Percentiles rank a stretch among this genome's conserved stretches.
phyloP scores from a whole-genome alignment of 2,113 vertebrate species.

The Zapus hudsonius region DNA sequence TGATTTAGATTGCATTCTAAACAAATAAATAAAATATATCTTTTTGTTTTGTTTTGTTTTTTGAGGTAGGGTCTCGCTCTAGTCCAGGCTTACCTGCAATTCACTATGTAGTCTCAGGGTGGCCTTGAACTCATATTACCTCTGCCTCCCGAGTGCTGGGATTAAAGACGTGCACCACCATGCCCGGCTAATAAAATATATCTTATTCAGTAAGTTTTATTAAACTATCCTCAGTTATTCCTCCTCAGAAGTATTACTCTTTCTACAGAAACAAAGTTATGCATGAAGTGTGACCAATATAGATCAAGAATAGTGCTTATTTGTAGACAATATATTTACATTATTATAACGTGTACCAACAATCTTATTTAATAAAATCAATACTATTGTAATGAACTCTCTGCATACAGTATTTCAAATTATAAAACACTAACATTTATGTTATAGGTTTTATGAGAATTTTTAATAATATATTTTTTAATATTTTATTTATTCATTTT shows the following conservation, averaged over 20 bases:
- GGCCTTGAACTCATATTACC: no score
- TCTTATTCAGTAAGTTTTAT: background rate
- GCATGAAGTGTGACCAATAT: background rate
- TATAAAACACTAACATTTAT: background rate
- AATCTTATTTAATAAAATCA: slow-evolving; percentile 3
- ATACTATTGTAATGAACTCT: slow-evolving; percentile 17
- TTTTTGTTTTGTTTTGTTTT: no score
- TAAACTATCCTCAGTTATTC: slow-evolving; percentile 11
- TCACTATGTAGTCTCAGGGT: no score
- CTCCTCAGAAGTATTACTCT: background rate
- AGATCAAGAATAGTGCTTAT: background rate
- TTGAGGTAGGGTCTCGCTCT: no score
- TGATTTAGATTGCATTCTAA: background rate
- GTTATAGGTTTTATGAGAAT: background rate
- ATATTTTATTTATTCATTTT: no score
- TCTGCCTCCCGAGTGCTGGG: no score
- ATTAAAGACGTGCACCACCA: no score
- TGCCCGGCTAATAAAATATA: no score
- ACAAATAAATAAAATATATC: background rate
- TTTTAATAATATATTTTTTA: no score
- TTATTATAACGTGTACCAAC: background rate
- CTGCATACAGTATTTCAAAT: background rate
- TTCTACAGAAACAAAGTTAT: background rate
- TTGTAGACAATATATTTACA: background rate
- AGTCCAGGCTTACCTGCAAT: no score